phyloP scores from a whole-genome alignment of 2,888 invertebrate genomes.

The Heteromyza rotundicornis region DNA sequence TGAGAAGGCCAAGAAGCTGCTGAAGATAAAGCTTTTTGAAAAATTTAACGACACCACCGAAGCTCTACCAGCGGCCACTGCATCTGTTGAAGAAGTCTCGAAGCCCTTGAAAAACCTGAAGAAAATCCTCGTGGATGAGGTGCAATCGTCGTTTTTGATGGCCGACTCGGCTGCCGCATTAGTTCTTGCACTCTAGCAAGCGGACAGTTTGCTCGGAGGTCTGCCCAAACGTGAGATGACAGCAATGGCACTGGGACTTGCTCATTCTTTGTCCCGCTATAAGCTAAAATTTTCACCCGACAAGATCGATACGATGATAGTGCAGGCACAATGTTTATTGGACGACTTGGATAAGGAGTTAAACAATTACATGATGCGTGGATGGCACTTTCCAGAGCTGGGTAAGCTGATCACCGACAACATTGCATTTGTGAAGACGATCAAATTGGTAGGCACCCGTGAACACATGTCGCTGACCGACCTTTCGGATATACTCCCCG shows the following conservation, averaged over 20 bases:
- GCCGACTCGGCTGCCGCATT: conserved; percentile 97
- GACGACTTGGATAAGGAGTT: conserved; percentile 98
- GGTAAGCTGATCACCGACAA: conserved; percentile 96
- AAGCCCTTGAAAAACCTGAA: conserved; percentile 91
- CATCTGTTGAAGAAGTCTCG: conserved; percentile 89
- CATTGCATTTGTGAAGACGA: conserved; percentile 84
- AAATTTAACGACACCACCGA: conserved; percentile 97
- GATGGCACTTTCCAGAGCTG: conserved; percentile 99
- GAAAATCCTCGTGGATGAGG: conserved; percentile 78
- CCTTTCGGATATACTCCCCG: conserved; percentile 89
- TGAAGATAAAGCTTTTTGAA: conserved; percentile 93
- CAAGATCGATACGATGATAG: conserved; percentile 99
- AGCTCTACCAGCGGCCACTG: conserved; percentile 90
- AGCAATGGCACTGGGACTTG: conserved; percentile 95
- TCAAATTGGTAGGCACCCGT: conserved; percentile 83
- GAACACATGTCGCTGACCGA: conserved; percentile 85
- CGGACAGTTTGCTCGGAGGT: conserved; percentile 86
- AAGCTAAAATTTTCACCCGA: conserved; percentile 99
- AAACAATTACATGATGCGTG: conserved; percentile 98
- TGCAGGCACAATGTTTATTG: conserved; percentile 91
- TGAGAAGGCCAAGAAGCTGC: conserved; percentile 87
- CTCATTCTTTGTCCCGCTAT: conserved; percentile 90
- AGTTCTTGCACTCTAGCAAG: conserved; percentile 92
- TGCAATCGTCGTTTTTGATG: conserved; percentile 87
- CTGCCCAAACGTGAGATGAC: conserved; percentile 90